Percentiles rank a stretch among this genome's conserved stretches.
These are phyloP conservation scores for Urocyon cinereoargenteus DNA, from an alignment of 2,797 vertebrate genomes.

Conservation along the genomic window DNA sequence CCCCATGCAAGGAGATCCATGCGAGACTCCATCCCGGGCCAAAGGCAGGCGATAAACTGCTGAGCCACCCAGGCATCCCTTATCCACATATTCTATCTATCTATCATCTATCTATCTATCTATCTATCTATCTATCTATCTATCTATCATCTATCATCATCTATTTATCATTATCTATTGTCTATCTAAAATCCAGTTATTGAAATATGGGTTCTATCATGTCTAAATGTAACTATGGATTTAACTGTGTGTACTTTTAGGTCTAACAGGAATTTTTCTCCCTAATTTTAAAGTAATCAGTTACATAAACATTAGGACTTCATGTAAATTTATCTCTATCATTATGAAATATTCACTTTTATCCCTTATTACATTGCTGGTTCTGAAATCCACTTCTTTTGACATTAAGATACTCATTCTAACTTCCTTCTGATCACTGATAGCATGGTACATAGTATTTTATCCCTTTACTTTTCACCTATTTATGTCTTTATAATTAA, in stretches of 20 bases:
- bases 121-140: no score
- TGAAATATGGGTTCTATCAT: neutral
- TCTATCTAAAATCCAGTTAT: neutral
- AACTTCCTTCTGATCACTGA: neutral
- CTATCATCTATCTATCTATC: no score
- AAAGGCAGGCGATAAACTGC: no score
- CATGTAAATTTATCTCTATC: neutral
- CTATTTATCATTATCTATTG: neutral
- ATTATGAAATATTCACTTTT: neutral
- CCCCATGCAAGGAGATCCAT: no score
- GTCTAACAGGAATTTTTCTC: neutral
- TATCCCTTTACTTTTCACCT: neutral
- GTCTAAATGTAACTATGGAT: neutral
- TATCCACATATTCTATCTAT: no score
- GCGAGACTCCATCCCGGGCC: no score
- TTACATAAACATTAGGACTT: neutral
- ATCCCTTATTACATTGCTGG: neutral
- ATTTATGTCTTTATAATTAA: neutral
- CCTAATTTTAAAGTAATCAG: neutral
- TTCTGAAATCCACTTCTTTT: neutral
- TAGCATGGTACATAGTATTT: neutral
- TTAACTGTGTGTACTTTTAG: neutral
- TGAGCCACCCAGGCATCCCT: no score
- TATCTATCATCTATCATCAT: neutral
- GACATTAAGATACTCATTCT: neutral